phyloP scores from a whole-genome alignment of 2,113 vertebrate species.

The Labrus mixtus region DNA sequence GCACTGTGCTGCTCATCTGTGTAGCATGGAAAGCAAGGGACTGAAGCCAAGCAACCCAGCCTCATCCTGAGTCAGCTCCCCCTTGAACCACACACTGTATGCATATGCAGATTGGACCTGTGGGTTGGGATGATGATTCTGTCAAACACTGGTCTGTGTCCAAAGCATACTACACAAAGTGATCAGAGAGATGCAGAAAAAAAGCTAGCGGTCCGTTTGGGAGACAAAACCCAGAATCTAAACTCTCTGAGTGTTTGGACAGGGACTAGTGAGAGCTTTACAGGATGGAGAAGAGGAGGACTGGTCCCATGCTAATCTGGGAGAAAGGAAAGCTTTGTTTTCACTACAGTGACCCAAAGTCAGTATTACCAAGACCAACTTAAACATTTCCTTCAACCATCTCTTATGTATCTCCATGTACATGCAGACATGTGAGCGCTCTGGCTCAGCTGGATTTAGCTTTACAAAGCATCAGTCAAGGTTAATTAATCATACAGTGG shows the following conservation, averaged over 20 bases:
- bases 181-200: constrained; percentile 29
- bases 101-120: constrained; percentile 63
- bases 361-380: constrained; percentile 26
- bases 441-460: constrained; percentile 56
- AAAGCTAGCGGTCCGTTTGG: constrained; percentile 31
- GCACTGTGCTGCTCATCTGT: constrained; percentile 53
- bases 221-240: constrained; percentile 11
- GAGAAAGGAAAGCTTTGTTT: constrained; percentile 46
- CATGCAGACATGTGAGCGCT: constrained; percentile 50
- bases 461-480: constrained; percentile 75
- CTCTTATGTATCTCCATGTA: constrained; percentile 47
- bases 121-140: constrained; percentile 51
- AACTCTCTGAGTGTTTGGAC: constrained; percentile 21
- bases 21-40: constrained; percentile 41
- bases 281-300: background rate
- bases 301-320: constrained; percentile 30
- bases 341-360: constrained; percentile 41
- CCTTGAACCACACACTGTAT: constrained; percentile 61
- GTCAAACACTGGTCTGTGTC: constrained; percentile 34
- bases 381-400: constrained; percentile 33
- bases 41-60: constrained; percentile 40
- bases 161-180: constrained; percentile 28
- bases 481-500: constrained; percentile 77
- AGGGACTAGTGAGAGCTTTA: constrained; percentile 25
- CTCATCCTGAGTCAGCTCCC: constrained; percentile 63